These are phyloP conservation scores for Mormyrops attenuatus DNA, from an alignment of 2,797 vertebrate genomes.

Conservation along the genomic window DNA sequence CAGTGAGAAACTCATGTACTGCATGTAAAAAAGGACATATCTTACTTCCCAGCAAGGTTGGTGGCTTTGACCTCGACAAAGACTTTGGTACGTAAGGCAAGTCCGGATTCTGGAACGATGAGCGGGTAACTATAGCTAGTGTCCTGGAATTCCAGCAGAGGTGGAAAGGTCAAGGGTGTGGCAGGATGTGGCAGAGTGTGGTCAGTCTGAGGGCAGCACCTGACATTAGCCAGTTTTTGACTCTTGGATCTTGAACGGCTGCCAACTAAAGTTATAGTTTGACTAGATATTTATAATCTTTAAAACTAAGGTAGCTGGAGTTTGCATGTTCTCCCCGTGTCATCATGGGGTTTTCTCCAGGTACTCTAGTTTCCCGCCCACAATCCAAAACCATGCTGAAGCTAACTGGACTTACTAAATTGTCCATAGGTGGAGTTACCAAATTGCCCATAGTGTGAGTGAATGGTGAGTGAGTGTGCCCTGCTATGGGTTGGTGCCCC, in stretches of 20 bases:
- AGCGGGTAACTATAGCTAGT: slow-evolving; percentile 44
- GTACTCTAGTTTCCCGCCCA: no score
- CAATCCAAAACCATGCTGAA: no score
- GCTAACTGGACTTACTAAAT: no score
- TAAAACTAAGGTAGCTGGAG: background rate
- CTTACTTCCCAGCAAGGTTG: slow-evolving; percentile 71
- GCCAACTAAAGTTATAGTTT: background rate
- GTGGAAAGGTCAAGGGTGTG: background rate
- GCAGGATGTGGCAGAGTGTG: background rate
- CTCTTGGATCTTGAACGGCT: background rate
- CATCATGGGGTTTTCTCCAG: no score
- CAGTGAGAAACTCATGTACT: background rate
- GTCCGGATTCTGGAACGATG: slow-evolving; percentile 49
- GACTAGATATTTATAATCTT: background rate
- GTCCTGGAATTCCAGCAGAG: slow-evolving; percentile 41
- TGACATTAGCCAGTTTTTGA: background rate
- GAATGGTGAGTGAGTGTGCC: no score
- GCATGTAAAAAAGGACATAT: background rate
- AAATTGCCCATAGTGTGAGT: no score
- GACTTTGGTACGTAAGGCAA: slow-evolving; percentile 51
- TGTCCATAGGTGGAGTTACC: no score
- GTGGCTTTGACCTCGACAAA: slow-evolving; percentile 62
- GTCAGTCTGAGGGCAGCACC: background rate
- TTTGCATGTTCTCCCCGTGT: no score
- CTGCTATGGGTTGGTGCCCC: no score